Base-by-base conservation (phyloP, 2,888 invertebrate genomes). In the Alsophila aescularia region DNA sequence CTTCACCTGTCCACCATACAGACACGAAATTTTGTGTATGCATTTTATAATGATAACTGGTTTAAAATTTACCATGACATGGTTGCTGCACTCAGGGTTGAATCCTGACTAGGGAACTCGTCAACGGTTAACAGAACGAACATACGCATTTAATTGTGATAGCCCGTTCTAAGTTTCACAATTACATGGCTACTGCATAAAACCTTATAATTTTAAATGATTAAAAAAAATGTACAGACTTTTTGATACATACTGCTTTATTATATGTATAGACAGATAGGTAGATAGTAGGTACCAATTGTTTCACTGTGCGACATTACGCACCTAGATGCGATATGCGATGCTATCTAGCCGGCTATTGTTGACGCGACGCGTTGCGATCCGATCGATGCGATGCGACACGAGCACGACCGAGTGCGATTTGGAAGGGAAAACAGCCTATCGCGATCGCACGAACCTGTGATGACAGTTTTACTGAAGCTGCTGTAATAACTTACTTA, bases 391-490 rank as follows among this genome's bases (percentile, higher is more conserved):
- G n/a, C 45, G 36, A 45, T 45, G 36, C 14, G 41, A 27, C 12
- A 18, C n/a, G 18, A 36, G 27, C 35, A 40, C 36, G 32, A 29
- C 49, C 52, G 34, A 21, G 42, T 41, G 52, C 49, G 37, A 60
- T 60, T 50, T 58, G 60, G 57, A 52, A 60, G 48, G 53, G 50
- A 51, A 53, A 58, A 47, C 47, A 53, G 50, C 21, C 1, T 31
- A 47, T 39, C 29, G 44, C 27, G 21, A 36, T 45, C 36, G 36
- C 16, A 12, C 10, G n/a, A 13, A 29, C 12, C 32, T 27, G 35
- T 36, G 15, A 44, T 16, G 35, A 21, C 13, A 12, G 43, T 13
- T 35, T 9, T 24, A 43, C 16, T 2, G 44, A 35, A 6, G 42
- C 42, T 31, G 31, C 15, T 31, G 42, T 18, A n/a, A 16, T 6